Conservation (phyloP, 2,797 vertebrate genomes). For the Lates japonicus region DNA sequence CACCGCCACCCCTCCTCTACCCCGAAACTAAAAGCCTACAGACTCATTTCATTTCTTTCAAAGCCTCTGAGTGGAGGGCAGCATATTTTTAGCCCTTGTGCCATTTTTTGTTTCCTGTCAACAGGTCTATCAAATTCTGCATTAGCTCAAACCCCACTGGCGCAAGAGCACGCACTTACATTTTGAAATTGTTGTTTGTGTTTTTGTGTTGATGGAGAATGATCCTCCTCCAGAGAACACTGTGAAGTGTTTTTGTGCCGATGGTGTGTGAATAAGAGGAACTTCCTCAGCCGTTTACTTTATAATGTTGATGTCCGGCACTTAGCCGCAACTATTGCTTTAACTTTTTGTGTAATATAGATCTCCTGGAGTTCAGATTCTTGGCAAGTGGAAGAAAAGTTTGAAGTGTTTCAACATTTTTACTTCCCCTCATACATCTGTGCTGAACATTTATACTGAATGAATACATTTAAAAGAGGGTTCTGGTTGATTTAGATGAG, state of each 20-base stretch:
- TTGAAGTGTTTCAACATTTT: not conserved
- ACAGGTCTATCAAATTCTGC: constrained; percentile 47
- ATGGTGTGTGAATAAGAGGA: constrained; percentile 1
- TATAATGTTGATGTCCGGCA: not conserved
- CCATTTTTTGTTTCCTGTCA: constrained; percentile 59
- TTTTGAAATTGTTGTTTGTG: constrained; percentile 14
- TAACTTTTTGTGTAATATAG: not conserved
- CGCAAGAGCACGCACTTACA: not conserved
- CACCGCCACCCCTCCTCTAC: not conserved
- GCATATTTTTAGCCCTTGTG: constrained; percentile 65
- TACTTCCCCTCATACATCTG: not conserved
- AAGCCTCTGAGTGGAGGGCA: constrained; percentile 55
- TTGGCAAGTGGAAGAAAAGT: not conserved
- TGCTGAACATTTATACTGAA: not conserved
- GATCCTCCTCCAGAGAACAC: constrained; percentile 26
- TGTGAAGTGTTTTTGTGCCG: not conserved
- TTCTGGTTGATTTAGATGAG: not conserved
- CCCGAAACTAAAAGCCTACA: constrained; percentile 62
- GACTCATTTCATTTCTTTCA: constrained; percentile 70
- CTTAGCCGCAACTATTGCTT: not conserved
- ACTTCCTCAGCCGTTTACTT: not conserved
- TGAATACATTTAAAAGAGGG: not conserved
- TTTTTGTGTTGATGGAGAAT: constrained; percentile 13
- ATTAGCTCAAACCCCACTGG: constrained; percentile 9
- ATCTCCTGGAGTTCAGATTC: not conserved